A percentile compares a stretch with the other conserved stretches of the same genome.
These are phyloP conservation scores for human (Homo sapiens) DNA, from an alignment of 2,113 vertebrate species.

Conservation along the genomic window GRCh38 chr4:112007001-112007500, in stretches of 20 bases:
- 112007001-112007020: constrained; percentile 29
- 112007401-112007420: constrained; percentile 87
- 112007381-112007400: constrained; percentile 87
- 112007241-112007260: constrained; percentile 57
- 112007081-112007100: background rate
- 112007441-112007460: constrained; percentile 87
- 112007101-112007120: constrained; percentile 21
- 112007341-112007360: constrained; percentile 51
- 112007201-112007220: background rate
- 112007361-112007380: constrained; percentile 76
- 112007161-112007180: background rate
- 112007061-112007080: background rate
- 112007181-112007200: background rate
- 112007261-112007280: constrained; percentile 54
- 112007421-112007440: constrained; percentile 88
- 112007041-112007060: background rate
- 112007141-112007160: background rate
- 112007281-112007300: constrained; percentile 60
- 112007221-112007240: constrained; percentile 23
- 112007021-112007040: background rate
- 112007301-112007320: constrained; percentile 80
- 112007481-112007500: constrained; percentile 73
- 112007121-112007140: background rate
- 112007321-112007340: constrained; percentile 76
- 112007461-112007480: constrained; percentile 82